A percentile compares a stretch with the other conserved stretches of the same genome.
Evolutionary conservation across 1,140 invertebrate species (phyloP).

Genomic region (Lutraria rhynchaena): DNA sequence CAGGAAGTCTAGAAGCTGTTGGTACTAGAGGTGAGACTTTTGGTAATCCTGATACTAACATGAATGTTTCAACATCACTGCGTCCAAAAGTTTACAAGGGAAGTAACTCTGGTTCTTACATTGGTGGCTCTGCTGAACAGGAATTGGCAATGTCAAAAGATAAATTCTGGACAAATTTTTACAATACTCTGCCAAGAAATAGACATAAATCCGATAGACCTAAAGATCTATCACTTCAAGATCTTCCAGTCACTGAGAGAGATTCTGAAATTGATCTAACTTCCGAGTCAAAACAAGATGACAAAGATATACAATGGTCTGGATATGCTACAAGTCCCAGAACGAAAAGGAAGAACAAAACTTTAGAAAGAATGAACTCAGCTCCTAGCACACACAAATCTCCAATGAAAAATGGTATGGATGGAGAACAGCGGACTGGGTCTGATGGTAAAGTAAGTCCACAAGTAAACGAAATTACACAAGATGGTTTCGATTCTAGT

Average conservation of each 20-base stretch:
- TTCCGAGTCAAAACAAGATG: constrained; percentile 3
- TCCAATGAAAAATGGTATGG: constrained; percentile 17
- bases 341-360: constrained; percentile 54
- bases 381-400: constrained; percentile 49
- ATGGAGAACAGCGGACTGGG: constrained; percentile 24
- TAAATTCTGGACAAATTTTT: constrained; percentile 61
- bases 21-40: constrained; percentile 32
- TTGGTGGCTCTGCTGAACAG: background rate
- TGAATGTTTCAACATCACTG: constrained; percentile 55
- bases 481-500: constrained; percentile 38
- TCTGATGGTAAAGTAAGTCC: constrained; percentile 48
- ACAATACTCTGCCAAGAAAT: constrained; percentile 58
- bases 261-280: constrained; percentile 50
- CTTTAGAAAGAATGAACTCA: constrained; percentile 55
- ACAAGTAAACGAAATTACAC: constrained; percentile 29
- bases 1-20: constrained; percentile 55
- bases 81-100: constrained; percentile 40
- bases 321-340: constrained; percentile 58
- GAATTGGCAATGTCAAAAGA: constrained; percentile 34
- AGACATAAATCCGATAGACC: constrained; percentile 52
- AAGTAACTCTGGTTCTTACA: constrained; percentile 19
- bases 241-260: constrained; percentile 49
- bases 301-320: constrained; percentile 38
- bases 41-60: constrained; percentile 56
- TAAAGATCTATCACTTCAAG: constrained; percentile 55